Percentiles rank a stretch among this genome's conserved stretches.
Conservation (phyloP, 2,797 vertebrate genomes). For the Enteromius unitaeniatus region DNA sequence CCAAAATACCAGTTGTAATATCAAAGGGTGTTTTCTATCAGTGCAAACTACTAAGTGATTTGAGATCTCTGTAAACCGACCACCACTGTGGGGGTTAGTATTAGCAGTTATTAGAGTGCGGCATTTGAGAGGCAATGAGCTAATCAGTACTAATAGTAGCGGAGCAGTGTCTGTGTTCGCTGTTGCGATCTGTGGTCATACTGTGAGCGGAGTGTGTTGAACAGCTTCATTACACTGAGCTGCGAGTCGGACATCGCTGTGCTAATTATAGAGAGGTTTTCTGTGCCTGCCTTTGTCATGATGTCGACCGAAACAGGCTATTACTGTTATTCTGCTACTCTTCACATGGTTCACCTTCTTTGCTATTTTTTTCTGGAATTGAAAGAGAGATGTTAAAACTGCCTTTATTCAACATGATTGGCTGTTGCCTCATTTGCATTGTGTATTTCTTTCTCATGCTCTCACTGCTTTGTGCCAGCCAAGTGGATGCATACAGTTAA, state of each 20-base stretch:
- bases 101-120: conserved; percentile 43
- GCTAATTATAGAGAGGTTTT: conserved; percentile 37
- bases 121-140: conserved; percentile 48
- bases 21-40: conserved; percentile 37
- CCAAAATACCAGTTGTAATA: conserved; percentile 36
- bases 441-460: not conserved
- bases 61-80: conserved; percentile 25
- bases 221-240: conserved; percentile 32
- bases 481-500: not conserved
- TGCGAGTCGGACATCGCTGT: not conserved
- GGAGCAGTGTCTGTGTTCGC: conserved; percentile 6
- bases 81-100: conserved; percentile 14
- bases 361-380: not conserved
- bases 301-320: not conserved
- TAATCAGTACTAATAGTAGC: conserved; percentile 49
- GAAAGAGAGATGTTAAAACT: not conserved
- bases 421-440: not conserved
- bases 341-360: not conserved
- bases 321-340: conserved; percentile 22
- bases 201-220: conserved; percentile 17
- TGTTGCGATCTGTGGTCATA: conserved; percentile 33
- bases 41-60: not conserved
- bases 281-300: conserved; percentile 7
- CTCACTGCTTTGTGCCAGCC: not conserved
- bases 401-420: not conserved